Evolutionary conservation across 2,888 invertebrate genomes (phyloP), one percentile per base, ranked within the genome.

Genomic region (Aelia acuminata): DNA sequence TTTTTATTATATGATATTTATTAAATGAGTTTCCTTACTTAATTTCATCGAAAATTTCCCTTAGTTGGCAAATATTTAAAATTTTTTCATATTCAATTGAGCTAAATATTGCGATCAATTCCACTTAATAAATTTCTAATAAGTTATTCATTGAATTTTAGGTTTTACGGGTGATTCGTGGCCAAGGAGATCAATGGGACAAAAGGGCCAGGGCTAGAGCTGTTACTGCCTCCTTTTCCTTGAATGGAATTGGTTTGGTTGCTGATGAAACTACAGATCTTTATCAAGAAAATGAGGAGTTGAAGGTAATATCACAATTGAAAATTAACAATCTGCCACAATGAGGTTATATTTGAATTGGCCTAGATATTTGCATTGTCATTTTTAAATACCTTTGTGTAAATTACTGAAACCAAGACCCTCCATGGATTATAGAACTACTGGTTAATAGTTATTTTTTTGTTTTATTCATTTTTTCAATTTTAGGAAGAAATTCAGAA

Each of bases 181-280:
- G 97, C 18, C 96, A 97, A 90, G 97, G 97, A 47, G 97, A 97
- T 92, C 97, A 97, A 91, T 97, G 97, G 96, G 97, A 97, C 93
- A 96, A 96, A 91, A 93, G 96, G 88, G 96, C 97, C 0, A 94
- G 96, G 87, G 96, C 97, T 0, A 94, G 97, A 31, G 97, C 97
- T 50, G 95, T 97, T 57, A 96, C 97, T 0, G 96, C 97, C 3
- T 96, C 97, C 7, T 97, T 97, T 91, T 97, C 97, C 0, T 93
- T 97, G 87, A 97, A 97, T 92, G 97, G 97, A 31, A 96, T 97
- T 89, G 97, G 97, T 0, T 93, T 97, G 75, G 96, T 96, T 89
- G 95, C 96, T 0, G 97, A 97, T 91, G 97, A 97, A 90, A 95
- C 96, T 22, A 96, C 96, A 0, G 97, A 97, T 93, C 93, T 97